Evolutionary conservation across 2,113 vertebrate genomes (phyloP).

Genomic region (Promerops cafer): DNA sequence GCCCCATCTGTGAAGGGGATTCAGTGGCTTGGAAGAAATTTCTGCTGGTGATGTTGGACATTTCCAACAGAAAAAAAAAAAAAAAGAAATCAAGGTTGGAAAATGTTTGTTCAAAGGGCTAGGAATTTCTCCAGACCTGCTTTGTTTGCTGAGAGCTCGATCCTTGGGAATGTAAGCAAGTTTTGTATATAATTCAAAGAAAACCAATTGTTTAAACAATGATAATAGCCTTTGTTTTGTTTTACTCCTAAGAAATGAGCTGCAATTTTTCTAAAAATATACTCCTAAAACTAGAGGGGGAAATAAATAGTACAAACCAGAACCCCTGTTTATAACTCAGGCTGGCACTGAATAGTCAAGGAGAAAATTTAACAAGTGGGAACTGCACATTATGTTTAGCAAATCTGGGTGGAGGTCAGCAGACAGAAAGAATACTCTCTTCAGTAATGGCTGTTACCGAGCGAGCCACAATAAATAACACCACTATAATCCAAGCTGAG

Average conservation of each 20-base stretch:
- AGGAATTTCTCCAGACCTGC: conserved; percentile 59
- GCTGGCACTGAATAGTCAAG: conserved; percentile 43
- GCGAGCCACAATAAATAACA: not conserved
- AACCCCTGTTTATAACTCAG: conserved; percentile 50
- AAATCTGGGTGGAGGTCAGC: conserved; percentile 56
- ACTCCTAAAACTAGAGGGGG: conserved; percentile 18
- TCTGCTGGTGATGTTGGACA: not conserved
- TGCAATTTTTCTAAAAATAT: conserved; percentile 55
- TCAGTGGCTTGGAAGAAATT: not conserved
- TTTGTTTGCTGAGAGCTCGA: conserved; percentile 58
- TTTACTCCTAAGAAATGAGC: conserved; percentile 39
- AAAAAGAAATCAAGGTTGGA: not conserved
- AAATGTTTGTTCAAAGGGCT: conserved; percentile 36
- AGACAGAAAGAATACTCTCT: not conserved
- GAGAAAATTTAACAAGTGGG: conserved; percentile 39
- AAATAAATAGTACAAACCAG: conserved; percentile 42
- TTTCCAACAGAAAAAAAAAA: not conserved
- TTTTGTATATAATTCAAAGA: conserved; percentile 65
- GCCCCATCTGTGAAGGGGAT: not conserved
- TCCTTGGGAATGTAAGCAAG: conserved; percentile 61
- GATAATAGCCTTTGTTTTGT: conserved; percentile 58
- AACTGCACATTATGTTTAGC: conserved; percentile 37
- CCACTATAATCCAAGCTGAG: conserved; percentile 6
- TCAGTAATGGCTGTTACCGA: not conserved
- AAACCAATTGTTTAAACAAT: conserved; percentile 64